Percentiles rank a stretch among this genome's conserved stretches.
Conservation (phyloP, 2,797 vertebrate species). For the Poeciliopsis presidionis region DNA sequence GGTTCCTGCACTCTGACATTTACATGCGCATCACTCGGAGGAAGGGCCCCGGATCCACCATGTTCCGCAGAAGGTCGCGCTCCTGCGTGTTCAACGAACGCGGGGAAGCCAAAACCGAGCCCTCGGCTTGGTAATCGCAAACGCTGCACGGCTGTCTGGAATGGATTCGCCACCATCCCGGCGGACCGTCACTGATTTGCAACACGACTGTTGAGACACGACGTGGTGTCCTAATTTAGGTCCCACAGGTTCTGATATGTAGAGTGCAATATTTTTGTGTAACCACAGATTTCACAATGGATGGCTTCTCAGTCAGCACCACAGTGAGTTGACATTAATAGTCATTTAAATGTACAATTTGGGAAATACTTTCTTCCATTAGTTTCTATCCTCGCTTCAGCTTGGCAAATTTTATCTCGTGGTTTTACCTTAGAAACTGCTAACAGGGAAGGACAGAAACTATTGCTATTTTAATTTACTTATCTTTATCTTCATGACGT, state of each 20-base stretch:
- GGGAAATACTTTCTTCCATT: constrained; percentile 12
- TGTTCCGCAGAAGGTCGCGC: constrained; percentile 88
- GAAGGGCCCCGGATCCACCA: constrained; percentile 70
- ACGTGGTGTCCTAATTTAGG: constrained; percentile 9
- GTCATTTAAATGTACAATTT: constrained; percentile 17
- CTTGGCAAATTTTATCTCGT: not conserved
- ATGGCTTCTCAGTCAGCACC: constrained; percentile 4
- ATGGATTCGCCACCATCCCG: constrained; percentile 8
- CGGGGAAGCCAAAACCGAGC: constrained; percentile 77
- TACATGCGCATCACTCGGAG: constrained; percentile 84
- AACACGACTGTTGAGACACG: constrained; percentile 16
- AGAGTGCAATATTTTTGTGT: constrained; percentile 27
- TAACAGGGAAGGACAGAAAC: not conserved
- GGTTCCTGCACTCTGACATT: constrained; percentile 89
- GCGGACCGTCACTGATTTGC: constrained; percentile 23
- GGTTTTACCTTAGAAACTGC: not conserved
- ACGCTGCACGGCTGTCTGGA: not conserved
- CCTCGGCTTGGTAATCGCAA: constrained; percentile 76
- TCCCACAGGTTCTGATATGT: constrained; percentile 39
- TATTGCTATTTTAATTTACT: not conserved
- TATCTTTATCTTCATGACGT: not conserved
- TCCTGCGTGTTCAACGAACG: constrained; percentile 91
- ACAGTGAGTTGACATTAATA: constrained; percentile 3
- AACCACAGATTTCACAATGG: constrained; percentile 12
- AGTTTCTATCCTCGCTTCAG: not conserved